A percentile compares a stretch with the other conserved stretches of the same genome.
Evolutionary conservation across 2,797 vertebrate genomes (phyloP).

Genomic region (Acanthornis magna): DNA sequence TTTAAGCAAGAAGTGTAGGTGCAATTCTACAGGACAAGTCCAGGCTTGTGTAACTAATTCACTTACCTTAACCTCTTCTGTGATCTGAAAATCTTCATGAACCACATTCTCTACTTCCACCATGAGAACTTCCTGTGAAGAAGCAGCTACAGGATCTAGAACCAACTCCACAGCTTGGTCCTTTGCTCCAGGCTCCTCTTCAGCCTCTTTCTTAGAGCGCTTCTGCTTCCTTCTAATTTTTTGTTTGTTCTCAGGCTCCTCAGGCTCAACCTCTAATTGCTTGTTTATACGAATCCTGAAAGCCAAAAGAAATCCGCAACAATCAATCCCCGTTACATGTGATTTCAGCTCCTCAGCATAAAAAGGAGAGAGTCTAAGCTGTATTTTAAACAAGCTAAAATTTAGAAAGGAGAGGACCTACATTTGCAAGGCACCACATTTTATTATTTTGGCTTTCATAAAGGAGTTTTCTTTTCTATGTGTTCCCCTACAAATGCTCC

Average conservation of each 20-base stretch:
- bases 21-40: not conserved
- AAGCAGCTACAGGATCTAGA: constrained; percentile 66
- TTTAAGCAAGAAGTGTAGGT: not conserved
- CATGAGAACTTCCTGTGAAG: constrained; percentile 84
- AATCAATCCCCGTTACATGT: not conserved
- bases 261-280: constrained; percentile 85
- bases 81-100: constrained; percentile 95
- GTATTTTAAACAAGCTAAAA: not conserved
- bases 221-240: constrained; percentile 81
- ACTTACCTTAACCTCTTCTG: constrained; percentile 93
- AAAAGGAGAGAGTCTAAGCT: not conserved
- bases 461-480: not conserved
- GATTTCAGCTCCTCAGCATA: not conserved
- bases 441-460: not conserved
- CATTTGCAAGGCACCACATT: not conserved
- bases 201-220: constrained; percentile 75
- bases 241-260: constrained; percentile 76
- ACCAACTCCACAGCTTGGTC: constrained; percentile 72
- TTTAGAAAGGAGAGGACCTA: not conserved
- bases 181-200: constrained; percentile 63
- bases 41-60: not conserved
- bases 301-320: not conserved
- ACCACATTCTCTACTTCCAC: constrained; percentile 93
- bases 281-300: constrained; percentile 87
- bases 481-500: not conserved